Conservation (phyloP, 2,113 vertebrate genomes). For the Tachysurus vachellii region DNA sequence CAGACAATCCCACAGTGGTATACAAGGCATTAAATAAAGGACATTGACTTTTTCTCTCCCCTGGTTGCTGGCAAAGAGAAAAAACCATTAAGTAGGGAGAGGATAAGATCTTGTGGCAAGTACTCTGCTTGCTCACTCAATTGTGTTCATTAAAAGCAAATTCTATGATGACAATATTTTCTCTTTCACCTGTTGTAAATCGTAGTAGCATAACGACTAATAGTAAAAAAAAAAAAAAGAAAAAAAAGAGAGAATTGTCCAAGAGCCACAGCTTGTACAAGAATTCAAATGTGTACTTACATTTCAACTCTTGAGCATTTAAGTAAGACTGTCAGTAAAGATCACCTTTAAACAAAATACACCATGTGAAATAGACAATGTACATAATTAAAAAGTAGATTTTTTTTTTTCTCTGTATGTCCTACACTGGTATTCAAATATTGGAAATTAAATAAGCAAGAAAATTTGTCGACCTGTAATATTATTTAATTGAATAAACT, state of each 20-base stretch:
- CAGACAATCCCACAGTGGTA: conserved; percentile 55
- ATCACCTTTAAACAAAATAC: conserved; percentile 38
- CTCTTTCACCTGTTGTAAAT: conserved; percentile 28
- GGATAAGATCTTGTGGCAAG: conserved; percentile 38
- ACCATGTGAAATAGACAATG: neutral
- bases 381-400: neutral
- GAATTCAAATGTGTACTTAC: conserved; percentile 36
- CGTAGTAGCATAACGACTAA: conserved; percentile 32
- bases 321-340: conserved; percentile 12
- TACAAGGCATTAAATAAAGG: conserved; percentile 58
- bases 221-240: conserved; percentile 20
- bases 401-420: neutral
- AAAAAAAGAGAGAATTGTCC: conserved; percentile 15
- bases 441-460: neutral
- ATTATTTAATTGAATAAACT: neutral
- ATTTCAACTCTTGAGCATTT: conserved; percentile 23
- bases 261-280: conserved; percentile 12
- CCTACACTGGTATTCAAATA: neutral
- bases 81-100: conserved; percentile 30
- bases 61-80: conserved; percentile 50
- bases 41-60: conserved; percentile 51
- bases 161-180: conserved; percentile 29
- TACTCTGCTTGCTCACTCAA: conserved; percentile 26
- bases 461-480: neutral
- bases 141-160: conserved; percentile 36